Evolutionary conservation across 2,797 vertebrate genomes (phyloP), one percentile per base, ranked within the genome.

Genomic region (Taenioides sp.): DNA sequence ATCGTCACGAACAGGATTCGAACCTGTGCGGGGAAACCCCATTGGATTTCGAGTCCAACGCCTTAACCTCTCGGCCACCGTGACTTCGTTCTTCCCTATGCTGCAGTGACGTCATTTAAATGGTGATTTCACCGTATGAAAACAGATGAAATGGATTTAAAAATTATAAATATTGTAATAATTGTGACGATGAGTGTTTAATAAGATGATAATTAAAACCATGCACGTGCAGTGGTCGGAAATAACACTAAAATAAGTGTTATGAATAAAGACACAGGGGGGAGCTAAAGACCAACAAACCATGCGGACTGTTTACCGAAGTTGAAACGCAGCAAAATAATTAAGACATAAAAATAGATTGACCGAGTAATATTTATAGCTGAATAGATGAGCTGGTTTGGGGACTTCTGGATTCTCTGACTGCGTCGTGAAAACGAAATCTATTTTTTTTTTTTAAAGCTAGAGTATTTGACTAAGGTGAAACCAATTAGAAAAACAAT

Each of bases 11-110:
- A 96, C 95, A 96, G 95, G 95, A 96, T 95, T 96, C 95, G 95
- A 95, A 96, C 94, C 95, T 95, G 95, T 95, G 95, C 43, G 43
- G 43, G 43, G 43, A 47, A 16, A 47, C 43, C 43, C 43, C 95
- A 96, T 95, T 96, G 96, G 95, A 96, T 96, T 97, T 97, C 95
- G 95, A 96, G 94, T 96, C 95, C 95, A 97, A 95, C 95, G 95
- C 95, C 95, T 95, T 96, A 95, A 96, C 95, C 96, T 96, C 96
- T 96, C 95, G 95, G 96, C 95, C 95, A 96, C 95, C 94, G 95
- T 96, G 95, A 96, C 95, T 50, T 14, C 12, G 17, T 40, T 22
- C 61, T 22, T 23, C 0, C 0, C 1, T 23, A 6, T 0, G 40
- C 1, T 4, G 10, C 37, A 14, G 16, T 49, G 22, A 65, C 40